Conservation (phyloP, 2,113 vertebrate species). For the Puntigrus tetrazona region DNA sequence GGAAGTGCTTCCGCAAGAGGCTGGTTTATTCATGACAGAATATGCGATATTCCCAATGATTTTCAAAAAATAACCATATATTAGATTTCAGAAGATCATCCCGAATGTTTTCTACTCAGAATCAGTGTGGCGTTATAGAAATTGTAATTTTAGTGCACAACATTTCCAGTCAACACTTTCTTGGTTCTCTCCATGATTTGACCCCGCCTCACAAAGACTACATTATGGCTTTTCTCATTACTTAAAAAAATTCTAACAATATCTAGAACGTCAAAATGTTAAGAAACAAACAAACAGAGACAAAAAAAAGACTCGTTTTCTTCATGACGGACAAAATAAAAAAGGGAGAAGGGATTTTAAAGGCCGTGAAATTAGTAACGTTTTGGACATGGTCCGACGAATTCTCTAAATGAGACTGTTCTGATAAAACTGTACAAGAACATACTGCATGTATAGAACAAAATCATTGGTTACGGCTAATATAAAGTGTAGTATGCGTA, state of each 20-base stretch:
- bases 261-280: slow-evolving; percentile 16
- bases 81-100: slow-evolving; percentile 16
- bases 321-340: background rate
- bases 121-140: background rate
- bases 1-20: slow-evolving; percentile 52
- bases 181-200: background rate
- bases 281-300: background rate
- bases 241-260: slow-evolving; percentile 40
- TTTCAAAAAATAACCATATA: background rate
- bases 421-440: slow-evolving; percentile 8
- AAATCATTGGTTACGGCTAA: background rate
- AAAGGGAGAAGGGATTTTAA: background rate
- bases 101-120: background rate
- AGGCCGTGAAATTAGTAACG: background rate
- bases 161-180: slow-evolving; percentile 14
- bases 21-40: slow-evolving; percentile 19
- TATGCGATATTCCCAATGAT: background rate
- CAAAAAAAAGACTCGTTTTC: background rate
- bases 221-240: slow-evolving; percentile 52
- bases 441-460: background rate
- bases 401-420: background rate
- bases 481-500: background rate
- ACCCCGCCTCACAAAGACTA: slow-evolving; percentile 12
- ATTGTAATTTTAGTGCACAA: slow-evolving; percentile 25
- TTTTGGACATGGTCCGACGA: background rate